Conservation (phyloP, 2,113 vertebrate species). For the Istiophorus platypterus region DNA sequence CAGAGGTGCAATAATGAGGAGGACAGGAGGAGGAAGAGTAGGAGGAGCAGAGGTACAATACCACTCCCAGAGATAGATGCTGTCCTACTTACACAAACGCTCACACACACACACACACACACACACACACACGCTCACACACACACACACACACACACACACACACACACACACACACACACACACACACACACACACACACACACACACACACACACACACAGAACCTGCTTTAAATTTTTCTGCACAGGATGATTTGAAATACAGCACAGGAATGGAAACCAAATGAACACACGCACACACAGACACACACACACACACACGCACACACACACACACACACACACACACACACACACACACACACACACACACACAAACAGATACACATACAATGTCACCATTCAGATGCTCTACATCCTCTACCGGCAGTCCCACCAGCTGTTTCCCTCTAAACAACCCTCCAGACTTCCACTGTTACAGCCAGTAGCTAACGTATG, state of each 20-base stretch:
- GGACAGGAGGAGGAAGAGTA: constrained; percentile 60
- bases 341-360: neutral
- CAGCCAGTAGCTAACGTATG: constrained; percentile 13
- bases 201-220: constrained; percentile 12
- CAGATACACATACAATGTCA: constrained; percentile 37
- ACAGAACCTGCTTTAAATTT: constrained; percentile 1
- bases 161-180: constrained; percentile 4
- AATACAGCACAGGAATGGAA: constrained; percentile 25
- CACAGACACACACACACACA: constrained; percentile 26
- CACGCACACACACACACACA: constrained; percentile 17
- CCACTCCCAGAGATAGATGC: constrained; percentile 65
- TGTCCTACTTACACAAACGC: constrained; percentile 72
- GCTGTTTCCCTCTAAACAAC: constrained; percentile 75
- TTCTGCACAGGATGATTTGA: neutral
- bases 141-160: constrained; percentile 11
- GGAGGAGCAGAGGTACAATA: constrained; percentile 58
- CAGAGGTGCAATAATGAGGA: constrained; percentile 48
- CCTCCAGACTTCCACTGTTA: constrained; percentile 5
- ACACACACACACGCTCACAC: constrained; percentile 15
- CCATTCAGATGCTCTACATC: constrained; percentile 69
- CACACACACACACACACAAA: constrained; percentile 25
- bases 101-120: neutral
- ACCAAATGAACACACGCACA: constrained; percentile 6
- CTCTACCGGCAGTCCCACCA: constrained; percentile 70
- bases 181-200: neutral